A percentile compares a stretch with the other conserved stretches of the same genome.
These are phyloP conservation scores for Heliocidaris tuberculata DNA, from an alignment of 35 echinoderm and acorn worm species.

Conservation along the genomic window DNA sequence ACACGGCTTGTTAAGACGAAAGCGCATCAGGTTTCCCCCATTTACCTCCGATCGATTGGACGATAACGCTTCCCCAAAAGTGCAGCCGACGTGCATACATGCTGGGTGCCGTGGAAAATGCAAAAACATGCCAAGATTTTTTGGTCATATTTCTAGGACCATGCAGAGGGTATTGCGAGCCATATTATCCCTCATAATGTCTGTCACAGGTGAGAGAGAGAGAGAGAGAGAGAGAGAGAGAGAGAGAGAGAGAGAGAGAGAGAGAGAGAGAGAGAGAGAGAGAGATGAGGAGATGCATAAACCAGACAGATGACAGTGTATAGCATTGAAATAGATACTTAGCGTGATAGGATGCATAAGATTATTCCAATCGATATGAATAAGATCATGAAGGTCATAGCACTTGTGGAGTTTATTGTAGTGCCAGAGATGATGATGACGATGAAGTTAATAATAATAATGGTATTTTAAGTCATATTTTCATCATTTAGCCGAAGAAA, in stretches of 20 bases:
- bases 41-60: conserved; percentile 34
- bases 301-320: background rate
- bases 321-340: too few species aligned
- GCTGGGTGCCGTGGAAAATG: background rate
- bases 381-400: background rate
- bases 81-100: background rate
- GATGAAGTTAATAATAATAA: background rate
- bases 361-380: background rate
- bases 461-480: background rate
- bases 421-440: background rate
- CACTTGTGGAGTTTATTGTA: background rate
- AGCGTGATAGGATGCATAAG: too few species aligned
- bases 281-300: background rate
- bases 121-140: background rate
- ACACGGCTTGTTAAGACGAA: conserved; percentile 16
- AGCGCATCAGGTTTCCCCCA: conserved; percentile 5
- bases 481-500: too few species aligned
- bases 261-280: background rate
- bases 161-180: background rate
- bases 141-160: background rate
- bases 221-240: too few species aligned
- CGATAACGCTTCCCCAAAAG: conserved; percentile 4
- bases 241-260: background rate
- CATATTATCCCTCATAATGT: background rate
- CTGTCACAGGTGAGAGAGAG: background rate